Evolutionary conservation across 2,113 vertebrate species (phyloP).

Genomic region (Chelonoidis abingdonii): DNA sequence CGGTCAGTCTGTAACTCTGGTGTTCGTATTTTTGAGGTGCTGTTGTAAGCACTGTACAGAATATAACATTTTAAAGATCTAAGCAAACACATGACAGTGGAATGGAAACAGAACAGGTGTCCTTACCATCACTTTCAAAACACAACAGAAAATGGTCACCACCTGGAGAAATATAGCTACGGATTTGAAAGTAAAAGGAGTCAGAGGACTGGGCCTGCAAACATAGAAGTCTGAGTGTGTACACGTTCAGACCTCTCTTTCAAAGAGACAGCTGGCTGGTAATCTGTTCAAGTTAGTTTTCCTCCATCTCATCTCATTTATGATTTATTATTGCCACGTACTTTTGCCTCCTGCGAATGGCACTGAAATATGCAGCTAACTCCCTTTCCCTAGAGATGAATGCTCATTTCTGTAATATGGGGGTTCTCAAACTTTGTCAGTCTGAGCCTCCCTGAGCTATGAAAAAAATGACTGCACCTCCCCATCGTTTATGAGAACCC

Average conservation of each 20-base stretch:
- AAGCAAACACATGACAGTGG: not conserved
- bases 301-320: not conserved
- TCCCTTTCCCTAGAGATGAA: not conserved
- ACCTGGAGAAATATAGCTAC: not conserved
- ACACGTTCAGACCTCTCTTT: not conserved
- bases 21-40: not conserved
- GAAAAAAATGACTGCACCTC: too few relatives aligned
- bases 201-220: not conserved
- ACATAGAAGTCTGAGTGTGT: not conserved
- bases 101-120: not conserved
- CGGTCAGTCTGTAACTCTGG: too few relatives aligned
- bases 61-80: not conserved
- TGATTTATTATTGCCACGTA: not conserved
- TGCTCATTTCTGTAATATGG: not conserved
- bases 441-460: too few relatives aligned
- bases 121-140: not conserved
- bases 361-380: not conserved
- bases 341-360: slow-evolving; percentile 9
- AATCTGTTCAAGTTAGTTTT: not conserved
- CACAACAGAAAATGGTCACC: not conserved
- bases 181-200: not conserved
- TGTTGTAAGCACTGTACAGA: not conserved
- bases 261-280: not conserved
- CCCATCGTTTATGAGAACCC: too few relatives aligned
- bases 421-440: too few relatives aligned